Evolutionary conservation across 2,888 invertebrate species (phyloP), one percentile per base, ranked within the genome.

Genomic region (Micoletzkya japonica): DNA sequence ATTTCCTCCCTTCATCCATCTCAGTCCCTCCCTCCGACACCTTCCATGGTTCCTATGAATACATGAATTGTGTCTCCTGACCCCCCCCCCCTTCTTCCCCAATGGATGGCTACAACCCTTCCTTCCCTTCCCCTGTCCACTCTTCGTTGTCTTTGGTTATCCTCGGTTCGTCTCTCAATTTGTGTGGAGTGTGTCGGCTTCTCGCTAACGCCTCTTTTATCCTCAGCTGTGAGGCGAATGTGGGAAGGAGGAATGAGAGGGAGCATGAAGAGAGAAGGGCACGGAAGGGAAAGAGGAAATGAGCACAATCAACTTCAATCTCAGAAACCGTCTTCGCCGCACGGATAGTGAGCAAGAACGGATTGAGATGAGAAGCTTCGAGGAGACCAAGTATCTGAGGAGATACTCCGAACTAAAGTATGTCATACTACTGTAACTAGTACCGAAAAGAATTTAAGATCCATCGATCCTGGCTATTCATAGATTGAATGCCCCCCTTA

Each of bases 361-460:
- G 36, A 58, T 69, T 32, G 69, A 69, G 52, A 69, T 69, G 69
- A 69, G 37, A 28, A 69, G 69, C 52, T 69, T 69, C 54, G 69
- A 69, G 39, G 69, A 69, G 60, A 69, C 69, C 4, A 58, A 39
- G 28, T 69, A 69, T 52, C 69, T 69, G 34, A 58, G 69, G 37
- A 58, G 69, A 58, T 69, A 69, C 52, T 69, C 69, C 10, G 69
- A 69, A 57, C 36, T 69, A 14, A 69, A 69, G 69, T 69, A 36
- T 49, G 69, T 37, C 50, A n/a, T 32, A 24, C 54, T 4, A 3
- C n/a, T 3, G 4, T 28, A 2, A 44, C 10, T 34, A n/a, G 3
- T 24, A 20, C 26, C 24, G 2, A 30, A n/a, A 44, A 60, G 36
- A 26, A 10, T 24, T 26, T 34, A n/a, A n/a, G n/a, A 58, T 58